Conservation (phyloP, 2,888 invertebrate genomes). For the Zootermopsis nevadensis region DNA sequence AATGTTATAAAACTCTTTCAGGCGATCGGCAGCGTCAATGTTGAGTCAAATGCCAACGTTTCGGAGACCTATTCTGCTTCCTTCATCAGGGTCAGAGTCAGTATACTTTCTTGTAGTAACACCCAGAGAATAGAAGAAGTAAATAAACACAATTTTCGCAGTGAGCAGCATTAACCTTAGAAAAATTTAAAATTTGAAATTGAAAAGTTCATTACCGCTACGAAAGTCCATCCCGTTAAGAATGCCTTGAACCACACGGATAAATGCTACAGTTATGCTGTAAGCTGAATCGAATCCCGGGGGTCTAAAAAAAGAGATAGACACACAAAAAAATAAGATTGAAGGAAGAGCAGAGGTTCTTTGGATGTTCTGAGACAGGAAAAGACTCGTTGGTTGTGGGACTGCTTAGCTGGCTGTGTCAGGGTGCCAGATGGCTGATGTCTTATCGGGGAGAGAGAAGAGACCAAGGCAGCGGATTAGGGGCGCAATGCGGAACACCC, state of each 20-base stretch:
- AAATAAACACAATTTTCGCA: no score
- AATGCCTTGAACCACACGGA: not conserved
- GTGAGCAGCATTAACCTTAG: no score
- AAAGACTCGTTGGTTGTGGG: conserved; percentile 28
- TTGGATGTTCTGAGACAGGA: conserved; percentile 34
- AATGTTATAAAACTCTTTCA: no score
- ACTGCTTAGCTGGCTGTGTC: not conserved
- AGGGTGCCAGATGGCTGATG: conserved; percentile 4
- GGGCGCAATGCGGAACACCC: conserved; percentile 19
- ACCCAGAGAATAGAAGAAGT: no score
- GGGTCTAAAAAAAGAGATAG: not conserved
- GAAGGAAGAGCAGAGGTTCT: not conserved
- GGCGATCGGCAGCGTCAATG: no score
- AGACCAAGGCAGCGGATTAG: not conserved
- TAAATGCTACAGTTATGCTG: conserved; percentile 8
- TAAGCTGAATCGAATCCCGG: not conserved
- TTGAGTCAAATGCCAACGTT: no score
- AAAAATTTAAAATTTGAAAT: no score
- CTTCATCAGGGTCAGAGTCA: no score
- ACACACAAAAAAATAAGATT: not conserved
- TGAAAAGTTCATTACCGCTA: no score
- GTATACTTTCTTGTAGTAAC: no score
- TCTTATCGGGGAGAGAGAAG: not conserved
- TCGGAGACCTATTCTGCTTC: no score
- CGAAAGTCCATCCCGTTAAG: no score